Evolutionary conservation across 2,113 vertebrate genomes (phyloP), one percentile per base, ranked within the genome.

Genomic region (Sinosuthora webbiana): DNA sequence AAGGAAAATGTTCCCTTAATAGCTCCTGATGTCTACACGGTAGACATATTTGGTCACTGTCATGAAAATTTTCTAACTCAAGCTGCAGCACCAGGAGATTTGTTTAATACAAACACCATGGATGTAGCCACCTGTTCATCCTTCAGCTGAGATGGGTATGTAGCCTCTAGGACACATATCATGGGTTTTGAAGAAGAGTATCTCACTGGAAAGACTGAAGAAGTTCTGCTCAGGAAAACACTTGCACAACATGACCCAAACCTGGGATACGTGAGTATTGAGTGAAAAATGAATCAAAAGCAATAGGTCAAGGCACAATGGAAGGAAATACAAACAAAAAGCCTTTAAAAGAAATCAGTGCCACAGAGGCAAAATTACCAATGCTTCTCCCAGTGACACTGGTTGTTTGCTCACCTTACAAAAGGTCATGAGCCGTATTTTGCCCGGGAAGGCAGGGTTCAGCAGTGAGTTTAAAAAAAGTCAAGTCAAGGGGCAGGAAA

Each of bases 281-380:
- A 67, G 27, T 31, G 12, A 89, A 89, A 87, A 93, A 83, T 63
- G 3, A 79, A 83, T 70, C 65, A 83, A 50, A 76, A 67, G 39
- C 67, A 93, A 86, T 15, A 75, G 68, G 64, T 88, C 60, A 89
- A 59, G 39, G 20, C 50, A 81, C 45, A 50, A 30, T 10, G 22
- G 53, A 60, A 96, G 35, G 37, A 93, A 83, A 95, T 12, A 28
- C 56, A 96, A 94, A 91, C 42, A 90, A 70, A 89, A 89, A 82
- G 25, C 44, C 89, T 87, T 64, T 87, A 75, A 78, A 86, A 93
- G 50, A 94, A 92, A 94, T 84, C 60, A 78, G 44, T 95, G 60
- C 64, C 47, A 68, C 39, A 64, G 55, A 75, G 47, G 30, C 60
- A n/a, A 95, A 94, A 90, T 70, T 60, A 55, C 31, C 56, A 44